Evolutionary conservation across 2,113 vertebrate genomes (phyloP), one percentile per base, ranked within the genome.

Genomic region (Percina caprodes): DNA sequence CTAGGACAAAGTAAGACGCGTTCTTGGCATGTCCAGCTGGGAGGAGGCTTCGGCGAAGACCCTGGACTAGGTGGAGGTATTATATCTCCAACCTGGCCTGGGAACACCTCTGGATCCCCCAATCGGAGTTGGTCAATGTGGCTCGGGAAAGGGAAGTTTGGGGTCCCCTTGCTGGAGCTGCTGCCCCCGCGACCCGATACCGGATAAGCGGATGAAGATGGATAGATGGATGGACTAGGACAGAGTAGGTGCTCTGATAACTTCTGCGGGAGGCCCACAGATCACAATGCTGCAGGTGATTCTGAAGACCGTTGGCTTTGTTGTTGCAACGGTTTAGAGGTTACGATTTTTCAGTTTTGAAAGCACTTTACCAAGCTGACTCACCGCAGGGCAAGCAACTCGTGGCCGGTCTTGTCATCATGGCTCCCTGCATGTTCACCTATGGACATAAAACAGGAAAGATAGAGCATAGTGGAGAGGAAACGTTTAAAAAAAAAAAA

Each of bases 321-420:
- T 26, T 56, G 23, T 46, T 30, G 42, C 56, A 46, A 70, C 12
- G 11, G 35, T 55, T 23, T 8, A 65, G 60, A 59, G 13, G 15
- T 26, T 52, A 5, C 9, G 39, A 39, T 42, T 42, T 42, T 42
- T 42, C 39, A 42, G 10, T 23, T 78, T 52, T 18, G 3, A 23
- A 33, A 13, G 7, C n/a, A 46, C 7, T 26, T 18, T 5, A 48
- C 6, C 2, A 62, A 66, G 6, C 12, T 5, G 60, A 58, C 92
- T 91, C 95, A 98, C 98, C 97, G 95, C 80, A 97, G 88, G 13
- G 95, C 95, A 54, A 98, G 92, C 2, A 97, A 77, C 79, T 98
- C 94, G 0, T 97, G 96, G 75, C 92, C 94, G 67, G 89, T 91
- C 93, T 96, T 96, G 79, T 96, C 95, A 6, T 96, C 95, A 13